Conservation (phyloP, 2,888 invertebrate species). For the Coelinius sp. region DNA sequence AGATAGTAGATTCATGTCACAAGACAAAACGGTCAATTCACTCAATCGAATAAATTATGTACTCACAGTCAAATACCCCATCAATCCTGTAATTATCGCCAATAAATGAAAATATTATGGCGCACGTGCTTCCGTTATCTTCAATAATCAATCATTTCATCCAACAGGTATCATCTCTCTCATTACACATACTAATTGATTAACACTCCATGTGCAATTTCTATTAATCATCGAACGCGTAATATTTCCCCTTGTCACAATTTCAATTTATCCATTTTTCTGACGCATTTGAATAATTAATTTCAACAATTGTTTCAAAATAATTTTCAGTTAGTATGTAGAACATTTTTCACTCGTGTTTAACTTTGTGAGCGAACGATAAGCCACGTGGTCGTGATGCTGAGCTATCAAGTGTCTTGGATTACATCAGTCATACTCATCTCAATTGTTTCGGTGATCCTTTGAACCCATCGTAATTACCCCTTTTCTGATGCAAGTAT, state of each 20-base stretch:
- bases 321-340: neutral
- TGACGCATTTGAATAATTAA: neutral
- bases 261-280: neutral
- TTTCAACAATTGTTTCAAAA: neutral
- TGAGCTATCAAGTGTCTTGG: neutral
- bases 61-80: neutral
- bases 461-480: neutral
- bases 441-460: slow-evolving; percentile 14
- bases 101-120: neutral
- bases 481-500: slow-evolving; percentile 14
- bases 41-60: neutral
- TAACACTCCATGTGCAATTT: neutral
- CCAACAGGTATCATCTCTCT: neutral
- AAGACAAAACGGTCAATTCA: neutral
- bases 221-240: neutral
- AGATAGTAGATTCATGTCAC: slow-evolving; percentile 14
- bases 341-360: neutral
- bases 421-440: slow-evolving; percentile 8
- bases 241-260: neutral
- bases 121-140: neutral
- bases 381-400: neutral
- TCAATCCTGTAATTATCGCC: neutral
- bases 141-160: neutral
- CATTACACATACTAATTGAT: neutral
- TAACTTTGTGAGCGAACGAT: neutral